Evolutionary conservation across 2,113 vertebrate species (phyloP), one percentile per base, ranked within the genome.

Genomic region (Crypturellus undulatus): DNA sequence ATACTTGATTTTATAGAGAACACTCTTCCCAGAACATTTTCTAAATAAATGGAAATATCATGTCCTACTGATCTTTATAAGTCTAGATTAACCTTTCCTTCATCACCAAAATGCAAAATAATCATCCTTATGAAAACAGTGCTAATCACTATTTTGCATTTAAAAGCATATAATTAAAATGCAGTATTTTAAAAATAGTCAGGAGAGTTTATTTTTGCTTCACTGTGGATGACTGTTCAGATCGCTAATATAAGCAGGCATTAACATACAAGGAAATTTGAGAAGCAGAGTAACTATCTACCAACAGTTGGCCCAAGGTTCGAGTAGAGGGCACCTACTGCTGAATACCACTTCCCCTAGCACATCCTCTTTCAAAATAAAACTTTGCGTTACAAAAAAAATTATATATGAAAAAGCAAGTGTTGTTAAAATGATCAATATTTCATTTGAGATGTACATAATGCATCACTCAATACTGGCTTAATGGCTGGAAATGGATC

Each of bases 401-500:
- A 72, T 72, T 16, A 18, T 92, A 89, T 93, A 92, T 76, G 28
- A 75, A 85, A 89, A 82, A 96, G 79, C 45, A 84, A 92, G 70
- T 93, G 81, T 47, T 90, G 82, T 90, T 86, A 25, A 79, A 96
- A 77, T n/a, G 93, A 97, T 98, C 95, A n/a, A 96, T 98, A 97
- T 93, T 97, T 97, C 97, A 97, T 97, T 97, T 96, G 95, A 96
- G 95, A 97, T 96, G 96, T 90, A 96, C 92, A 75, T 94, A 95
- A 97, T 96, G 82, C 95, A 93, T 72, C 92, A 94, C 49, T 94
- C 45, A 93, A 90, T 94, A 96, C 94, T 89, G 78, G 52, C 77
- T 96, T 97, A 97, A 98, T 98, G 97, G 96, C 79, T 97, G 94
- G 93, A 97, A 97, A 96, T 96, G 92, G 96, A 96, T 97, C 91